Percentiles rank a stretch among this genome's conserved stretches.
phyloP scores from a whole-genome alignment of 2,113 vertebrate species.

The Notechis scutatus region DNA sequence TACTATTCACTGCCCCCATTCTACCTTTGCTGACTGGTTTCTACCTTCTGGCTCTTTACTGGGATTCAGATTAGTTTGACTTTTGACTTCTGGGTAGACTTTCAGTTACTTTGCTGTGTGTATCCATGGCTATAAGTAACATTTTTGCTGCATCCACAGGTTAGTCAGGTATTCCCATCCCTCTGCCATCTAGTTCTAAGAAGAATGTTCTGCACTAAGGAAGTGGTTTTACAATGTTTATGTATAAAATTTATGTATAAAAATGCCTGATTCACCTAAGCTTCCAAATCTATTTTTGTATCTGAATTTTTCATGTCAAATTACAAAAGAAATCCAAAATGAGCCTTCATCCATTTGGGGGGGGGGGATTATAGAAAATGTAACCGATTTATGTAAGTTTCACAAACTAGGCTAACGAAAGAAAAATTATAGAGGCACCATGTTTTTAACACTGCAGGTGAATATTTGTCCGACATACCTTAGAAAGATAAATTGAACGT shows the following conservation, averaged over 20 bases:
- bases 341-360: background rate
- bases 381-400: background rate
- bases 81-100: background rate
- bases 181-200: background rate
- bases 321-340: background rate
- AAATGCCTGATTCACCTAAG: background rate
- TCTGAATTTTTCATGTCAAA: background rate
- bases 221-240: background rate
- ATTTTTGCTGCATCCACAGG: background rate
- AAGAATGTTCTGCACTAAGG: background rate
- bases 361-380: background rate
- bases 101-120: background rate
- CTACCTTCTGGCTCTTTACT: background rate
- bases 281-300: background rate
- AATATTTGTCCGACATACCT: background rate
- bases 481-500: slow-evolving; percentile 26
- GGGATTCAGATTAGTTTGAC: background rate
- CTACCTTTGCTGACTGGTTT: background rate
- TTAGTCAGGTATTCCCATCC: background rate
- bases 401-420: background rate
- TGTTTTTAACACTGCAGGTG: slow-evolving; percentile 30
- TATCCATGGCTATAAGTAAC: background rate
- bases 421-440: slow-evolving; percentile 8
- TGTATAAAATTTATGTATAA: background rate
- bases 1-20: background rate